A percentile compares a stretch with the other conserved stretches of the same genome.
phyloP scores from a whole-genome alignment of 2,113 vertebrate genomes.

The Hirundichthys speculiger region DNA sequence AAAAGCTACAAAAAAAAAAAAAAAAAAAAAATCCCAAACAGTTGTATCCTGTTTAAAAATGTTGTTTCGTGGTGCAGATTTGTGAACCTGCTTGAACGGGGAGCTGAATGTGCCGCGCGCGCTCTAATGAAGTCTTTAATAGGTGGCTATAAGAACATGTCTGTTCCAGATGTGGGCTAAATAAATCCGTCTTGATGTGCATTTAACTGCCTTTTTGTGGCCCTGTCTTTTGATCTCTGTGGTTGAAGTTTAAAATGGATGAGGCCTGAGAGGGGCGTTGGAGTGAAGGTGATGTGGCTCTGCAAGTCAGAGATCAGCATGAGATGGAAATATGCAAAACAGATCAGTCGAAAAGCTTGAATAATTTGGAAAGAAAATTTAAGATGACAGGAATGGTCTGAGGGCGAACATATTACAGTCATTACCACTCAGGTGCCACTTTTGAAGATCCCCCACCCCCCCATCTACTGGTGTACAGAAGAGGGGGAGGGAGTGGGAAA shows the following conservation, averaged over 20 bases:
- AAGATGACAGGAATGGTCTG: conserved; percentile 60
- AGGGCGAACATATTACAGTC: conserved; percentile 67
- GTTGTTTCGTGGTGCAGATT: background rate
- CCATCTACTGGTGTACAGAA: background rate
- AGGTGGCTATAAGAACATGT: conserved; percentile 45
- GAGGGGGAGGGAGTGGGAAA: conserved; percentile 8
- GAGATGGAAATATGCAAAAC: conserved; percentile 56
- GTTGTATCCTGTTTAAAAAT: background rate
- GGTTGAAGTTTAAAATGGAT: conserved; percentile 62
- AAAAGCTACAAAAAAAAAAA: too few relatives aligned
- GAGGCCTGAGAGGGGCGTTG: conserved; percentile 7
- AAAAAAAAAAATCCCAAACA: background rate
- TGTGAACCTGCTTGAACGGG: conserved; percentile 18
- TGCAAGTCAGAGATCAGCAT: conserved; percentile 21
- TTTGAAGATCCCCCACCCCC: conserved; percentile 37
- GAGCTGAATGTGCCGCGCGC: conserved; percentile 27
- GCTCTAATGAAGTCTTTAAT: conserved; percentile 60
- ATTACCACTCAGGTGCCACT: conserved; percentile 58
- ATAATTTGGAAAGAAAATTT: conserved; percentile 47
- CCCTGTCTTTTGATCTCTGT: conserved; percentile 70
- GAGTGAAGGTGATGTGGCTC: conserved; percentile 15
- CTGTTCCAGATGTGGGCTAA: conserved; percentile 59
- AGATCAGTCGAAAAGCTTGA: conserved; percentile 31
- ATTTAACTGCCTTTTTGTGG: conserved; percentile 75
- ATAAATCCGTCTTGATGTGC: conserved; percentile 67